Evolutionary conservation across 2,113 vertebrate genomes (phyloP).

Genomic region (Psilopsiagon aymara): DNA sequence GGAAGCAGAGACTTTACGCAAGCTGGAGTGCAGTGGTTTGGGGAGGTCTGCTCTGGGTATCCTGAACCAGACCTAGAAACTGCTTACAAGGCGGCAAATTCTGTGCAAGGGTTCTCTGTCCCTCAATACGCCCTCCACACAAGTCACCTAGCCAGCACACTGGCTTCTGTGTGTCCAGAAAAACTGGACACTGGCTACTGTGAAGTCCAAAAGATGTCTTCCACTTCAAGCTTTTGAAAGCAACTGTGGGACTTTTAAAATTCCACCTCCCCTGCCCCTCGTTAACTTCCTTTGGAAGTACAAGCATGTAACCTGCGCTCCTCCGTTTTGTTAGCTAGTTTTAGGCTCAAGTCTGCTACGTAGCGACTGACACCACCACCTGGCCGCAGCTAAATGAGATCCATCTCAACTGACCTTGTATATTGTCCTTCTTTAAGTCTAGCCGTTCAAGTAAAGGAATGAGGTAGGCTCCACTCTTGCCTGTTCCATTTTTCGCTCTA

Average conservation of each 20-base stretch:
- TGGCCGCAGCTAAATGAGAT: not conserved
- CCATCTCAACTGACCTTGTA: slow-evolving; percentile 87
- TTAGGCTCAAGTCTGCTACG: not conserved
- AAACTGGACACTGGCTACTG: not conserved
- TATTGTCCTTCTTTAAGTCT: slow-evolving; percentile 98
- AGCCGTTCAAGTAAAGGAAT: slow-evolving; percentile 99
- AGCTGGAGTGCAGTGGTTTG: not conserved
- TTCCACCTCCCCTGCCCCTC: not conserved
- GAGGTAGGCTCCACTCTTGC: slow-evolving; percentile 99
- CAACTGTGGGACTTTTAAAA: not conserved
- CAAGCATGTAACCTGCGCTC: not conserved
- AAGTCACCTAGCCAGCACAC: fast-evolving
- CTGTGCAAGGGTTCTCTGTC: fast-evolving
- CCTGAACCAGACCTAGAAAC: not conserved
- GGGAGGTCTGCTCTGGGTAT: not conserved
- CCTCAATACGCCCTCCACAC: not conserved
- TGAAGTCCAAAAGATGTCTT: not conserved
- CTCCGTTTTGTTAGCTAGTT: not conserved
- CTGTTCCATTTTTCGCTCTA: slow-evolving; percentile 99
- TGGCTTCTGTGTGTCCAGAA: not conserved
- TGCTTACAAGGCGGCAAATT: not conserved
- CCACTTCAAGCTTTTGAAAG: not conserved
- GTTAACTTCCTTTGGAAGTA: not conserved
- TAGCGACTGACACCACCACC: fast-evolving
- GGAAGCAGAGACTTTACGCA: not conserved